Evolutionary conservation across 2,113 vertebrate genomes (phyloP).

Genomic region (Brachyhypopomus occidentalis): DNA sequence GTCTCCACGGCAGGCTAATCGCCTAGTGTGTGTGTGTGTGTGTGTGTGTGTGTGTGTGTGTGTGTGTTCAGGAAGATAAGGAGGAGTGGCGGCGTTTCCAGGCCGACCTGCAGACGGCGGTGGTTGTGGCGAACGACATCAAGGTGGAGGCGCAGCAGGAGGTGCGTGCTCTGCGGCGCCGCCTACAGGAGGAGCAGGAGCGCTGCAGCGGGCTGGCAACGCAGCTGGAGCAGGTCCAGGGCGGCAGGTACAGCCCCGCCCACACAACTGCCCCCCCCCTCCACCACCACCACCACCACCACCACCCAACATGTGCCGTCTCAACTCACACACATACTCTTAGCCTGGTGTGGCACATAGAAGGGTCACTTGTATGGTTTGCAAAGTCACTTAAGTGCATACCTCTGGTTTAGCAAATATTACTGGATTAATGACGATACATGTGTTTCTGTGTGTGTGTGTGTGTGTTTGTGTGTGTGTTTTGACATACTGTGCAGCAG

Average conservation of each 20-base stretch:
- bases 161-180: conserved; percentile 83
- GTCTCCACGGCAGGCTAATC: too few relatives aligned
- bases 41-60: neutral
- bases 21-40: neutral
- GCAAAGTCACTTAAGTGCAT: neutral
- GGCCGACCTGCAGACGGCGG: conserved; percentile 94
- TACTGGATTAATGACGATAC: neutral
- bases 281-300: too few relatives aligned
- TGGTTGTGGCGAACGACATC: conserved; percentile 97
- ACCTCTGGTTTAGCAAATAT: neutral
- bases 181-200: conserved; percentile 92
- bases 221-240: conserved; percentile 86
- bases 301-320: too few relatives aligned
- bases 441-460: neutral
- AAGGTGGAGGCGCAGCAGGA: conserved; percentile 98
- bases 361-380: neutral
- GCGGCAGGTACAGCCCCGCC: conserved; percentile 78
- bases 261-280: conserved; percentile 27
- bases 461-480: too few relatives aligned
- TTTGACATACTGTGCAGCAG: conserved; percentile 14
- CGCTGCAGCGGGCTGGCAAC: conserved; percentile 81
- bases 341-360: too few relatives aligned
- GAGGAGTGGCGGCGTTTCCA: conserved; percentile 96
- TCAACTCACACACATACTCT: too few relatives aligned
- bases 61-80: conserved; percentile 82